These are phyloP conservation scores for Melanotaenia parkinsoni DNA, from an alignment of 2,797 vertebrate species.

Conservation along the genomic window DNA sequence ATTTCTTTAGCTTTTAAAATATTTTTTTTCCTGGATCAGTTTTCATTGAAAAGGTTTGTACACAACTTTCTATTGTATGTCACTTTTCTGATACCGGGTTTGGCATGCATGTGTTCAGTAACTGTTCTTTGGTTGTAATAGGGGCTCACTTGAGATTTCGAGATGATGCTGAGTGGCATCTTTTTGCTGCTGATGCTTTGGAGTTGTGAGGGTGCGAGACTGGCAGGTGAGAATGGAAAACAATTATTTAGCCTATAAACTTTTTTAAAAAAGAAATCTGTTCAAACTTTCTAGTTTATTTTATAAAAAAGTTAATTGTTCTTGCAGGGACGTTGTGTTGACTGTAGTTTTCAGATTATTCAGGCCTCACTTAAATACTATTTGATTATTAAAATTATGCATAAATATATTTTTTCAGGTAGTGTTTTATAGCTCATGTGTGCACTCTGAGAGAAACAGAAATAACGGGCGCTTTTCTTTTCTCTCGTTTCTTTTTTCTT, in stretches of 20 bases:
- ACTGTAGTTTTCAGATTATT: background rate
- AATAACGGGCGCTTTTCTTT: slow-evolving; percentile 19
- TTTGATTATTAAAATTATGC: background rate
- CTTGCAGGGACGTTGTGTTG: background rate
- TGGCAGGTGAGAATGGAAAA: slow-evolving; percentile 87
- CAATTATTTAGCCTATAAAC: background rate
- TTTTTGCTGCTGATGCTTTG: slow-evolving; percentile 84
- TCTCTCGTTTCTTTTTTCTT: slow-evolving; percentile 29
- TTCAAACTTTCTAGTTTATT: background rate
- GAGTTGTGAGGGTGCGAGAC: slow-evolving; percentile 76
- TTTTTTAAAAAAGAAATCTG: background rate
- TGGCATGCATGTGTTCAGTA: slow-evolving; percentile 9
- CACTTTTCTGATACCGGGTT: background rate
- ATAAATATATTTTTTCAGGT: background rate
- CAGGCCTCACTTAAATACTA: background rate
- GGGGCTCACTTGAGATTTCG: slow-evolving; percentile 48
- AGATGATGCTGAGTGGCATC: slow-evolving; percentile 86
- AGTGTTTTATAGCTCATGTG: background rate
- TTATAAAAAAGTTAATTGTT: background rate
- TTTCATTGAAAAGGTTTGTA: slow-evolving; percentile 65
- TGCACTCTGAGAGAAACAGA: slow-evolving; percentile 15
- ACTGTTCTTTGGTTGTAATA: slow-evolving; percentile 46
- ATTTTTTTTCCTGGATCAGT: background rate
- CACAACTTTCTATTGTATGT: background rate
- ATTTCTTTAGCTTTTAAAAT: background rate